Evolutionary conservation across 2,888 invertebrate genomes (phyloP).

Genomic region (Chloromyia formosa): DNA sequence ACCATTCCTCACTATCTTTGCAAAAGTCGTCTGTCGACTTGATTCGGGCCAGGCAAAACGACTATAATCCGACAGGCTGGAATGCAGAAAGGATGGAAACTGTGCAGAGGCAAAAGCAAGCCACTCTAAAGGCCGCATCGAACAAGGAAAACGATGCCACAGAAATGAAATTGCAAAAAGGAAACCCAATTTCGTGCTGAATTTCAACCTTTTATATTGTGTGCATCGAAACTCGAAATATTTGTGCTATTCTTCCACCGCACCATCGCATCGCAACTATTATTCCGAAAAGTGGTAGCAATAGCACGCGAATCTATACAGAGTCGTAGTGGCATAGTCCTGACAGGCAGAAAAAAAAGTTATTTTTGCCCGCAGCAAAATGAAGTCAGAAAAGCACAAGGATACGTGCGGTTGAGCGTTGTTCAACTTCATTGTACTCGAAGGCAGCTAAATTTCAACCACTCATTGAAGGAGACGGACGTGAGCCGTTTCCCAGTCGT

Average conservation of each 20-base stretch:
- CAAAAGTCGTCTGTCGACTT: neutral
- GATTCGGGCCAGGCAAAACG: neutral
- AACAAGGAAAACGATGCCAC: conserved; percentile 7
- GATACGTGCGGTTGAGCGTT: conserved; percentile 7
- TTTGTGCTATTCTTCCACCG: conserved; percentile 12
- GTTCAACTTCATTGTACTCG: neutral
- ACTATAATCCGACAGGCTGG: neutral
- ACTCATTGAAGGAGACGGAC: neutral
- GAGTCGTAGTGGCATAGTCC: neutral
- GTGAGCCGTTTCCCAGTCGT: neutral
- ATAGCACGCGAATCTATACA: neutral
- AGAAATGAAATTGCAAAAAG: conserved; percentile 29
- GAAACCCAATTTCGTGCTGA: conserved; percentile 14
- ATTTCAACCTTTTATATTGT: conserved; percentile 24
- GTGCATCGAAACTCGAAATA: conserved; percentile 11
- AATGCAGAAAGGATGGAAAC: neutral
- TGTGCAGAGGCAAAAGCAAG: neutral
- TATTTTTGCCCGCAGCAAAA: conserved; percentile 13
- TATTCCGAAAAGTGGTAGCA: conserved; percentile 1
- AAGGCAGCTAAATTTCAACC: conserved; percentile 4
- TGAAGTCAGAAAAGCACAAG: conserved; percentile 11
- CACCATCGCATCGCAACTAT: neutral
- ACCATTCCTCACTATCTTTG: conserved; percentile 7
- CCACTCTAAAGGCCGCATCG: neutral
- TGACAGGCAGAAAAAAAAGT: neutral